Percentiles rank a stretch among this genome's conserved stretches.
These are phyloP conservation scores for Strix aluco DNA, from an alignment of 2,113 vertebrate species.

Conservation along the genomic window DNA sequence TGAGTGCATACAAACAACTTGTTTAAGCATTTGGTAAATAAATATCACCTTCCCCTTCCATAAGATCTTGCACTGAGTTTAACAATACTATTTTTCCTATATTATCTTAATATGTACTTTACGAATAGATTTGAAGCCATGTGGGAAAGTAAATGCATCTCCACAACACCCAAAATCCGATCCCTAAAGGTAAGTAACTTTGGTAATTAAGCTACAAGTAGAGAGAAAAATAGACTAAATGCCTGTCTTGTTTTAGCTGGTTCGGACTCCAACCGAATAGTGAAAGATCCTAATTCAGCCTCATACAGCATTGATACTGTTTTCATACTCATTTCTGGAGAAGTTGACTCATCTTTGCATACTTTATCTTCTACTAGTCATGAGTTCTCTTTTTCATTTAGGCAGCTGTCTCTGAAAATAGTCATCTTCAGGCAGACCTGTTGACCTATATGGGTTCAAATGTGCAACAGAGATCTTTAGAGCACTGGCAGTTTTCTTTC, in stretches of 20 bases:
- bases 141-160: not conserved
- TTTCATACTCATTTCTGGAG: not conserved
- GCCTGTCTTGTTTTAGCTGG: not conserved
- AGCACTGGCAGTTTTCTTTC: not conserved
- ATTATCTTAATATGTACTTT: not conserved
- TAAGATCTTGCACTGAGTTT: not conserved
- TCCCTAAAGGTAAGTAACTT: not conserved
- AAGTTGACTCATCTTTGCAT: not conserved
- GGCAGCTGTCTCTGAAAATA: not conserved
- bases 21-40: not conserved
- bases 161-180: not conserved
- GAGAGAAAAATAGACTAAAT: not conserved
- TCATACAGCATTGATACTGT: not conserved
- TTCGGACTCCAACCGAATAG: not conserved
- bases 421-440: not conserved
- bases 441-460: not conserved
- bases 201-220: not conserved
- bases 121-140: not conserved
- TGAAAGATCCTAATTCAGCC: not conserved
- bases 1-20: not conserved
- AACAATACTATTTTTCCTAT: not conserved
- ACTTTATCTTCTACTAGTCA: not conserved
- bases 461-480: not conserved
- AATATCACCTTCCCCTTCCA: not conserved
- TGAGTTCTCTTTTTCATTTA: not conserved